Evolutionary conservation across 1,140 invertebrate genomes (phyloP), one percentile per base, ranked within the genome.

Genomic region (Danaus plexippus): DNA sequence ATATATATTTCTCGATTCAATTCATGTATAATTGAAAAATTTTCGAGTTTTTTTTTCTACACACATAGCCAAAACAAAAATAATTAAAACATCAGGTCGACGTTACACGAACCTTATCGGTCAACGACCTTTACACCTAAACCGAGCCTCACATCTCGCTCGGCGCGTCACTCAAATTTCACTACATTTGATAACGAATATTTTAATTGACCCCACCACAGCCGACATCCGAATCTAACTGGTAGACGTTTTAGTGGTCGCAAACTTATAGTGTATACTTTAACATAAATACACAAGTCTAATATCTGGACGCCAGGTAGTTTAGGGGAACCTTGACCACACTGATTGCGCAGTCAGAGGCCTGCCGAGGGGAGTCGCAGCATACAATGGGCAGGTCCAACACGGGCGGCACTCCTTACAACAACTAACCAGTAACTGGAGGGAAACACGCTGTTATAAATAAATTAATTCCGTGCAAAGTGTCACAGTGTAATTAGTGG

Each of bases 91-190:
- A 71, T 69, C 68, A 73, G 73, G 71, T 77, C 70, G 77, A 67
- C 64, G 63, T 66, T 64, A 66, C 76, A 71, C 70, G 61, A 76
- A 74, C 74, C 75, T 85, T 85, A 85, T 85, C 82, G 78, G 82
- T 80, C 82, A 80, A 75, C 76, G 77, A 83, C 78, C 82, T 83
- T 83, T 73, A 69, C 77, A 82, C 82, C 82, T 85, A 82, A 79
- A 81, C 69, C 60, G 82, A 79, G 82, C 80, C 82, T 74, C 82
- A 73, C 75, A 83, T 80, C 78, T 78, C 77, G 67, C 67, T 69
- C 64, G 59, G 60, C 61, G 60, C 60, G 41, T 52, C 41, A 52
- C 50, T 43, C 50, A 52, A 41, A 52, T 52, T 43, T 43, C 44
- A 43, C 42, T 52, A 48, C 8, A 48, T 11, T 47, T 9, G 12